A percentile compares a stretch with the other conserved stretches of the same genome.
phyloP scores from a whole-genome alignment of 2,113 vertebrate species.

The sheep (Ovis aries) region ARS-UI_Ramb_v3.0 NC_056063.1:49896001-49896500 shows the following conservation, averaged over 20 bases:
- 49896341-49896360: not conserved
- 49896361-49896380: not conserved
- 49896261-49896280: not conserved
- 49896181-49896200: not conserved
- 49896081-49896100: not conserved
- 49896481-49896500: not conserved
- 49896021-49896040: not conserved
- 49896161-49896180: not conserved
- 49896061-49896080: not conserved
- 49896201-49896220: not conserved
- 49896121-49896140: not conserved
- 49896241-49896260: not conserved
- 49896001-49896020: not conserved
- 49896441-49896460: not conserved
- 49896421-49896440: not conserved
- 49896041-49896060: not conserved
- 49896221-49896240: not conserved
- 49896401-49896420: not conserved
- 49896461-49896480: not conserved
- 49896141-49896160: not conserved
- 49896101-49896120: not conserved
- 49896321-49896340: not conserved
- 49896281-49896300: not conserved
- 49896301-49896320: not conserved
- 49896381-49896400: not conserved